Evolutionary conservation across 2,797 vertebrate genomes (phyloP), one percentile per base, ranked within the genome.

Genomic region (Channa striata): DNA sequence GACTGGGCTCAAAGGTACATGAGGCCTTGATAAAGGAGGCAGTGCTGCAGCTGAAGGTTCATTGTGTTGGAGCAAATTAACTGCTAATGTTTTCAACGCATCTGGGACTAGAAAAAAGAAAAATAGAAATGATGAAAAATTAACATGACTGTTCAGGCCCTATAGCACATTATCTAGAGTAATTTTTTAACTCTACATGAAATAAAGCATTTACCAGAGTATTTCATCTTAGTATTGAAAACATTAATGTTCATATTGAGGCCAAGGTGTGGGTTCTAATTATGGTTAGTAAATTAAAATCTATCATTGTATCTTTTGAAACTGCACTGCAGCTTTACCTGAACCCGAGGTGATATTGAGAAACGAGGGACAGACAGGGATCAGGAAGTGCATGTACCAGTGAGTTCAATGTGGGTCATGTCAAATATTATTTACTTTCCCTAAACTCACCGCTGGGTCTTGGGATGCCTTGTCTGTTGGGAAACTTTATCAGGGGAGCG

Each of bases 401-500:
- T 37, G 8, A 11, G 36, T 37, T 37, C 36, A 9, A 37, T 37
- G 6, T 37, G 10, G 36, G 36, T 19, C 43, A 44, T 10, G 2
- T 19, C 8, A 19, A 44, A 17, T 19, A 46, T 11, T 46, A n/a
- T 21, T 47, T 10, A 52, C 39, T n/a, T 9, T 33, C 3, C 2
- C 12, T 10, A 71, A 11, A 74, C 93, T 93, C 56, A 95, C 94
- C 93, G 21, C 90, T 94, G 23, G 93, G 92, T 66, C 59, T 93
- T 21, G 84, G 66, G 0, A 78, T 0, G 8, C 53, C 84, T 1
- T 78, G 76, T 56, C 94, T 89, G 36, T 83, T 91, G n/a, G 94
- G 94, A 59, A 94, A 95, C 79, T 93, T 95, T 37, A 95, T 95
- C 72, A 94, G 76, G 20, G 94, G 94, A 13, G 91, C 46, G 58